Evolutionary conservation across 2,888 invertebrate species (phyloP).

Genomic region (Automeris io): DNA sequence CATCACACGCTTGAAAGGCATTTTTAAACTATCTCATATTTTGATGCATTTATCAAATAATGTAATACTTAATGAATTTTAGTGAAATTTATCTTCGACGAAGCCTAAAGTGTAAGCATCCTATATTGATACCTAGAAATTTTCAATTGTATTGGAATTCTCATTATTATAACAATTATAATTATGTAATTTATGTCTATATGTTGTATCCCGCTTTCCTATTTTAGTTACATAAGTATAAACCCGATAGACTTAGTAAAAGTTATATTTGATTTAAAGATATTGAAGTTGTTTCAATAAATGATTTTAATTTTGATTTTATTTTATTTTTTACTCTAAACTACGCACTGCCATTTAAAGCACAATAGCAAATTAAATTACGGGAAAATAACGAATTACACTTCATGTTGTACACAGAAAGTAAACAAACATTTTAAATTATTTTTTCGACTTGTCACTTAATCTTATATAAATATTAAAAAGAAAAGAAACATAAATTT

Average conservation of each 20-base stretch:
- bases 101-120: conserved; percentile 49
- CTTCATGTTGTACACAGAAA: no score
- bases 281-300: conserved; percentile 74
- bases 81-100: conserved; percentile 46
- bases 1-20: conserved; percentile 43
- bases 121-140: conserved; percentile 62
- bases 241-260: conserved; percentile 66
- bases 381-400: no score
- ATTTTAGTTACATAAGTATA: conserved; percentile 54
- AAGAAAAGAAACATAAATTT: no score
- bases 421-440: no score
- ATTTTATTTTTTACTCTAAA: conserved; percentile 27
- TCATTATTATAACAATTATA: conserved; percentile 26
- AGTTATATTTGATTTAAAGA: conserved; percentile 61
- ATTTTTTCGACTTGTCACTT: no score
- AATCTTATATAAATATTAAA: no score
- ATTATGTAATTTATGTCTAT: conserved; percentile 52
- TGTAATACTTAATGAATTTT: conserved; percentile 39
- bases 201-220: conserved; percentile 60
- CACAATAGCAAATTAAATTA: no score
- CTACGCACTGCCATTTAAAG: no score
- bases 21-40: conserved; percentile 41
- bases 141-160: conserved; percentile 21
- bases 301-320: conserved; percentile 66
- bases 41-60: conserved; percentile 52